Base-by-base conservation (phyloP, 2,888 invertebrate species). In the Caenorhabditis virilis region DNA sequence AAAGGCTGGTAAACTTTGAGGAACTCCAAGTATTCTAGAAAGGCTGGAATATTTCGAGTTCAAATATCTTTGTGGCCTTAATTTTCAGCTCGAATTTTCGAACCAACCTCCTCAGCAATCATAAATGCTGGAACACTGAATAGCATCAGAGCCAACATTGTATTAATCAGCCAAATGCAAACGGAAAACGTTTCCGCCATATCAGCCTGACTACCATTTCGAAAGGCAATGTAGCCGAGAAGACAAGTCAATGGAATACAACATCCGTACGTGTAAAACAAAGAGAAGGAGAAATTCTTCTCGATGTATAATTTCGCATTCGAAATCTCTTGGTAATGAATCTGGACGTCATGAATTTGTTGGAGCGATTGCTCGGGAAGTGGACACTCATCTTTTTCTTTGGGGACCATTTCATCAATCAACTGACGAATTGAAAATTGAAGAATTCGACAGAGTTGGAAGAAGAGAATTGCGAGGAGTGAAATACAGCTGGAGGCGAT, bases 111-210 rank as follows among this genome's bases (percentile, higher is more conserved):
- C 51, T 74, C 74, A 16, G 69, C 66, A 43, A 74, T 64, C 69
- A 71, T 71, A 39, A 74, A 74, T n/a, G 71, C 70, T 6, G 74
- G 74, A 52, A 74, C 57, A 15, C 69, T 69, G 56, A 74, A 74
- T 5, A 74, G 30, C 43, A 69, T 62, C 2, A 74, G 48, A 13
- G 66, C 63, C 2, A 71, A 49, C 50, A 74, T 62, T 36, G 65
- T 64, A 47, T 74, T 70, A 1, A 61, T 51, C 6, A 74, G 45
- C 74, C 74, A 74, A 15, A 74, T 71, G 0, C 51, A 38, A 13
- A 74, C 63, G 2, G 74, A 66, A 18, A 74, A 41, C 0, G 66
- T 62, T 48, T 71, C 74, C 2, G 71, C 60, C 61, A 67, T 64
- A 42, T 69, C 62, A 9, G 62, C 56, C 62, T 66, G 20, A 56